These are phyloP conservation scores for Triplophysa bombifrons DNA, from an alignment of 2,797 vertebrate genomes.

Conservation along the genomic window DNA sequence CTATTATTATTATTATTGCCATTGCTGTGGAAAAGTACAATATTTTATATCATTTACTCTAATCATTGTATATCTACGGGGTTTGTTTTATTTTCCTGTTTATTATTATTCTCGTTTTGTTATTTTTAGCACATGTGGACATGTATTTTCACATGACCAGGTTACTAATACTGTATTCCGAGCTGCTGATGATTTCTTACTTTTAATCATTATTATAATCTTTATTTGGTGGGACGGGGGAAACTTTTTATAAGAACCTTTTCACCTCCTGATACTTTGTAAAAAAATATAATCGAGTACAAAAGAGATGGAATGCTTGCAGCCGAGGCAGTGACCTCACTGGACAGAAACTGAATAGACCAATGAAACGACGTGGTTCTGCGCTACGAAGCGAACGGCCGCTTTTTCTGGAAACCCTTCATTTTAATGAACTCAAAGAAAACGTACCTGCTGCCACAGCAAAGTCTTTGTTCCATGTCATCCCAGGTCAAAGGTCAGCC, in stretches of 20 bases:
- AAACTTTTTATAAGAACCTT: constrained; percentile 56
- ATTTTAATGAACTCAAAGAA: constrained; percentile 24
- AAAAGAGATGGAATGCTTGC: constrained; percentile 57
- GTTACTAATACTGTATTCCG: constrained; percentile 68
- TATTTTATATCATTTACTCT: constrained; percentile 67
- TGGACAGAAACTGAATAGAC: constrained; percentile 38
- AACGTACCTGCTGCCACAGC: constrained; percentile 29
- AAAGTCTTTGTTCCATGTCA: constrained; percentile 22
- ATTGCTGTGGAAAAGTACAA: constrained; percentile 52
- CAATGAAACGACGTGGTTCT: background rate
- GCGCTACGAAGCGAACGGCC: constrained; percentile 7
- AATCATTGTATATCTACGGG: constrained; percentile 63
- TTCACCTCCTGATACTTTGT: constrained; percentile 60
- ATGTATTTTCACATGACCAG: constrained; percentile 70
- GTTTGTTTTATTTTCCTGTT: constrained; percentile 59
- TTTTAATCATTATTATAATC: constrained; percentile 64
- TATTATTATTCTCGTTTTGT: constrained; percentile 58
- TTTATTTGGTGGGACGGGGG: constrained; percentile 60
- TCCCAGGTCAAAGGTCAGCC: constrained; percentile 27
- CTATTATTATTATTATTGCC: constrained; percentile 62
- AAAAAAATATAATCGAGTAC: constrained; percentile 56
- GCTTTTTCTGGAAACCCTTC: constrained; percentile 24
- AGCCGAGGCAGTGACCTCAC: constrained; percentile 51
- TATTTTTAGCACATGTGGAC: constrained; percentile 65
- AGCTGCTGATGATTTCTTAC: constrained; percentile 73